phyloP scores from a whole-genome alignment of 2,888 invertebrate species.

The Erebia epiphron region DNA sequence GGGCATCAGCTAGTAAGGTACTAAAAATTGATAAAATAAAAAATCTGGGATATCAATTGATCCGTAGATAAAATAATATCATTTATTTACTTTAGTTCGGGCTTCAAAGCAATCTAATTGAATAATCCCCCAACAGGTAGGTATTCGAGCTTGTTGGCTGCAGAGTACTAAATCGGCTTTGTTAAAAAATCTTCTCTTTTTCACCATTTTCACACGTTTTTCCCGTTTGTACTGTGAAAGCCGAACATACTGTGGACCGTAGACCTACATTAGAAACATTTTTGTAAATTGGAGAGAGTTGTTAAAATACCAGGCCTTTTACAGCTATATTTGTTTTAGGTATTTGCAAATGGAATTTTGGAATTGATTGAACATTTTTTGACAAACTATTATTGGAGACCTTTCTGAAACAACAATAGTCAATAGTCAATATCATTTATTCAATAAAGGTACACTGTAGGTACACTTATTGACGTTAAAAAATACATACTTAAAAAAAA shows the following conservation, averaged over 20 bases:
- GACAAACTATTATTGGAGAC: not conserved
- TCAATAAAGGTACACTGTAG: too few species aligned
- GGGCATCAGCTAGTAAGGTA: too few species aligned
- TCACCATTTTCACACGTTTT: constrained; percentile 1
- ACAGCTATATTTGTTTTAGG: not conserved
- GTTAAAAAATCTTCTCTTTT: constrained; percentile 9
- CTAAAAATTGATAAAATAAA: too few species aligned
- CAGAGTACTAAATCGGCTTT: constrained; percentile 12
- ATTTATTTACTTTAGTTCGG: not conserved
- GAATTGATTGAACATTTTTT: not conserved
- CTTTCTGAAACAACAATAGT: not conserved
- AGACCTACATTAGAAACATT: constrained; percentile 1
- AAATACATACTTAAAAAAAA: too few species aligned
- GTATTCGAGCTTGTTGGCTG: not conserved
- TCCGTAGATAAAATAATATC: not conserved
- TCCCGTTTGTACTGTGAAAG: not conserved
- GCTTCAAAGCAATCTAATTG: not conserved
- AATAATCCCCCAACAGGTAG: not conserved
- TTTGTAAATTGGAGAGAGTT: constrained; percentile 14
- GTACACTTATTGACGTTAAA: too few species aligned
- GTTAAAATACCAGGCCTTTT: constrained; percentile 13
- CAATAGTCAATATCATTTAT: too few species aligned
- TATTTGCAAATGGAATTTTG: constrained; percentile 6
- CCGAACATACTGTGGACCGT: not conserved
- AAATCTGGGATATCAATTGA: not conserved